phyloP scores from a whole-genome alignment of 2,113 vertebrate species.

The Barbus barbus region DNA sequence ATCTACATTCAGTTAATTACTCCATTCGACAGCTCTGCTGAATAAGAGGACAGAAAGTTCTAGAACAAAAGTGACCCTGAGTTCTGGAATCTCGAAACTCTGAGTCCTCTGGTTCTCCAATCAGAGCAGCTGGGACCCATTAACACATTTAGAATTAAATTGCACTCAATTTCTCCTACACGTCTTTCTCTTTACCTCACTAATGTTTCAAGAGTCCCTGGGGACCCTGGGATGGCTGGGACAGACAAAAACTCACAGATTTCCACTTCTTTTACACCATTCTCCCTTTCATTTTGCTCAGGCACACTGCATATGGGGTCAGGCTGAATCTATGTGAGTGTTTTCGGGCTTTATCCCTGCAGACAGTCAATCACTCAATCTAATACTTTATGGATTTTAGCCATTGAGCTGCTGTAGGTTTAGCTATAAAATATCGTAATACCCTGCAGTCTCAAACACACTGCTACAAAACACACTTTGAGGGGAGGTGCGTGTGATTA shows the following conservation, averaged over 20 bases:
- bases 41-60: slow-evolving; percentile 9
- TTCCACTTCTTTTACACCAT: neutral
- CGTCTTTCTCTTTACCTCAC: slow-evolving; percentile 31
- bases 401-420: slow-evolving; percentile 23
- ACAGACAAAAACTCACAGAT: slow-evolving; percentile 26
- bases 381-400: slow-evolving; percentile 11
- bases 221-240: slow-evolving; percentile 30
- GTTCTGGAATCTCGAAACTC: slow-evolving; percentile 5
- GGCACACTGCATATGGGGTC: neutral
- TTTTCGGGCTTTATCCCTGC: slow-evolving; percentile 12
- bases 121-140: slow-evolving; percentile 40
- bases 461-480: slow-evolving; percentile 22
- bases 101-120: slow-evolving; percentile 42
- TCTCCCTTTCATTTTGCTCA: neutral
- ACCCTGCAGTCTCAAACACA: neutral
- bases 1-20: slow-evolving; percentile 28
- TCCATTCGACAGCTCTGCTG: neutral
- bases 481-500: slow-evolving; percentile 18
- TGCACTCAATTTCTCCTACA: slow-evolving; percentile 32
- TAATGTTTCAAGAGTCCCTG: slow-evolving; percentile 41
- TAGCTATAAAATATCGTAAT: slow-evolving; percentile 23
- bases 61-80: slow-evolving; percentile 25
- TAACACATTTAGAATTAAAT: slow-evolving; percentile 17
- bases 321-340: neutral
- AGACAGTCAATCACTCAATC: neutral